Base-by-base conservation (phyloP, 2,797 vertebrate genomes). In the Synanceia verrucosa region DNA sequence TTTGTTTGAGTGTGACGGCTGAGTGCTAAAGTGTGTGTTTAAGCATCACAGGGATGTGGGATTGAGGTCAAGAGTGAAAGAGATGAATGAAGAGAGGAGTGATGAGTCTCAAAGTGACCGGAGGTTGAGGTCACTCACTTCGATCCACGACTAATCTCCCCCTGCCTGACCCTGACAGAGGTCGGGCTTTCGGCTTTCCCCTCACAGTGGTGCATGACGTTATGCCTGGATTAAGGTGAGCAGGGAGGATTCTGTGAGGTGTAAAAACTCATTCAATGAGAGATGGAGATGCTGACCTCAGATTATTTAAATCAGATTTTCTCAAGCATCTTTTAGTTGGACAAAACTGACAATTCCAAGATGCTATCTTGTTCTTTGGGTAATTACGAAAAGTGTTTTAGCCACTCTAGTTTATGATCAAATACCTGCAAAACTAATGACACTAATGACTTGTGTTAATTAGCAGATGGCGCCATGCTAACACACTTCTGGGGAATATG, bases 11-110 rank as follows among this genome's bases (percentile, higher is more conserved):
- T 72, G 65, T 60, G 78, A 85, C 61, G 71, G 46, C 7, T 57
- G 79, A 76, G 78, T 58, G 55, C 78, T 79, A 52, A 68, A 67
- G 82, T 73, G 56, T 77, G 73, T 73, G 76, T 82, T 74, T 76
- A 77, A 91, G 86, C 76, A 82, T 75, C 12, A 9, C 69, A 46
- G 65, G n/a, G 69, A 79, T 69, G 76, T 74, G 69, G 63, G 74
- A 82, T 78, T 73, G 82, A 83, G 73, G 86, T 85, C 73, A 71
- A 73, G 78, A 74, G 69, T 50, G 46, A 41, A 52, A 41, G 43
- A 53, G 75, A 80, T 84, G 86, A 84, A 82, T 81, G 73, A 71
- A 60, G 39, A 61, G 66, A 73, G 58, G 64, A 62, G 66, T 66
- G 74, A 80, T 87, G 73, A 64, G 46, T 53, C 55, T 85, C 74